These are phyloP conservation scores for Sander lucioperca DNA, from an alignment of 2,113 vertebrate species.

Conservation along the genomic window DNA sequence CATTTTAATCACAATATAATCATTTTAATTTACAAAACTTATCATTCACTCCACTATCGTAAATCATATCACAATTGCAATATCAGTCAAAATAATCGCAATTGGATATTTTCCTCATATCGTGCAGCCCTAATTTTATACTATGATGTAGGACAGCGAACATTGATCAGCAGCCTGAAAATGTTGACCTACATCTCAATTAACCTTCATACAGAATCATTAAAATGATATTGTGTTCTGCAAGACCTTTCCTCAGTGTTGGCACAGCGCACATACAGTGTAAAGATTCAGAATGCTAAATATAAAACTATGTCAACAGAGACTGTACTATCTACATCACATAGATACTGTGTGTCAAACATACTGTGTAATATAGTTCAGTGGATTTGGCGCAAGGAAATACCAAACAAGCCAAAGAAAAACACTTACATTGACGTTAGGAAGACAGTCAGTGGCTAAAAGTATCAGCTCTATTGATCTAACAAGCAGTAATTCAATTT, in stretches of 20 bases:
- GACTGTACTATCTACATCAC: neutral
- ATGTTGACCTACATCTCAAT: conserved; percentile 12
- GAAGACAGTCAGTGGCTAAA: conserved; percentile 3
- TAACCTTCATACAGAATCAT: neutral
- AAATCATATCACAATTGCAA: no score
- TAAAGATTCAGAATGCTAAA: neutral
- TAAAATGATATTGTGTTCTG: conserved; percentile 7
- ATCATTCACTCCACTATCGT: no score
- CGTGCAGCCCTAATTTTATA: no score
- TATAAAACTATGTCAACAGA: conserved; percentile 2
- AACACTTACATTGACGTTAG: neutral
- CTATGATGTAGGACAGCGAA: neutral
- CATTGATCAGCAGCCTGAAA: conserved; percentile 19
- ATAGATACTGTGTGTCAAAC: neutral
- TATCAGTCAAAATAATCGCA: no score
- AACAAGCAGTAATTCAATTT: conserved; percentile 38
- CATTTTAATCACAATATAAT: no score
- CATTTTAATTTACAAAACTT: no score
- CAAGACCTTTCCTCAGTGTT: neutral
- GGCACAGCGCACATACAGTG: conserved; percentile 10
- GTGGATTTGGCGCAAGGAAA: neutral
- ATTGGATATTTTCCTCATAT: no score
- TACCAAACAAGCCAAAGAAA: neutral
- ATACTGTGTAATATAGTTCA: neutral
- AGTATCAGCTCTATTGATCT: conserved; percentile 29